phyloP scores from a whole-genome alignment of 2,888 invertebrate genomes.

The Frankliniella intonsa region DNA sequence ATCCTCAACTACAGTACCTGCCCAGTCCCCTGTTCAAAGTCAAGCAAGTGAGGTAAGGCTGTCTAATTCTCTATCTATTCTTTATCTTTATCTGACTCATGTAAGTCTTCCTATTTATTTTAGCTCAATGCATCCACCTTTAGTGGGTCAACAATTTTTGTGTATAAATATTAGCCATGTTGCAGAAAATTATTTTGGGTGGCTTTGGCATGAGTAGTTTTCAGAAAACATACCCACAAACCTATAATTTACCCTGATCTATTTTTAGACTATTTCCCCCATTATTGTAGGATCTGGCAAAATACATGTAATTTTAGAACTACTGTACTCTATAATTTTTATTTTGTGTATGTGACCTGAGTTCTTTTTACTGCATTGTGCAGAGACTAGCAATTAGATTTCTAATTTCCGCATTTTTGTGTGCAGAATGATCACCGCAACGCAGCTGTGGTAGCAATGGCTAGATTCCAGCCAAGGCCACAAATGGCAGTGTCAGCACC shows the following conservation, averaged over 20 bases:
- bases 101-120: not conserved
- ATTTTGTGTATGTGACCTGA: not conserved
- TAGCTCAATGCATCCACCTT: not conserved
- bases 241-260: too few relatives aligned
- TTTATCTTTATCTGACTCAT: not conserved
- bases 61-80: not conserved
- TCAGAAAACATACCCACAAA: too few relatives aligned
- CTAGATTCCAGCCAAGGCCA: conserved; percentile 49
- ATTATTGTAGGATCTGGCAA: too few relatives aligned
- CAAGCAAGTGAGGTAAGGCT: conserved; percentile 30
- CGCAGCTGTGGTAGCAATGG: conserved; percentile 34
- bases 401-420: not conserved
- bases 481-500: conserved; percentile 51
- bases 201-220: too few relatives aligned
- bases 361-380: not conserved
- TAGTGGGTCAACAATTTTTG: too few relatives aligned
- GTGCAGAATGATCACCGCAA: conserved; percentile 26
- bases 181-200: too few relatives aligned
- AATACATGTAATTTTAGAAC: not conserved
- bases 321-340: not conserved
- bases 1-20: conserved; percentile 40
- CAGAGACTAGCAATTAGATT: not conserved
- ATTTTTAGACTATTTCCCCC: too few relatives aligned
- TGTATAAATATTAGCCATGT: too few relatives aligned
- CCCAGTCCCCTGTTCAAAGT: conserved; percentile 43